Base-by-base conservation (phyloP, 2,888 invertebrate genomes). In the Ariolimax columbianus region DNA sequence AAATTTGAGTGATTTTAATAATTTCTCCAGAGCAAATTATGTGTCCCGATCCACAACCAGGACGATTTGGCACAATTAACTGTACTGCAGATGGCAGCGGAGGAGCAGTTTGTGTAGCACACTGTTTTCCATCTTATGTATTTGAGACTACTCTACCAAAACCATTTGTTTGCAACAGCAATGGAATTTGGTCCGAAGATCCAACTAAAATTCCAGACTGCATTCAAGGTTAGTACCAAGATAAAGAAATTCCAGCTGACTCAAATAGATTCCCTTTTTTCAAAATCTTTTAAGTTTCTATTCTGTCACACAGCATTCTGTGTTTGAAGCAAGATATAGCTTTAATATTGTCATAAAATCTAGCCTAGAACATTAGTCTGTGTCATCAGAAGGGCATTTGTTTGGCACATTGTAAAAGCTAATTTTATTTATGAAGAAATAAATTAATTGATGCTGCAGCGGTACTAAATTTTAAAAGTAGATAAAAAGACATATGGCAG, bases 101-200 rank as follows among this genome's bases (percentile, higher is more conserved):
- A 36, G 89, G 88, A 4, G 88, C 89, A n/a, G 77, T 84, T 43
- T 91, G 91, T 85, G 87, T 88, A 14, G 87, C 88, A 23, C 75
- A 86, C 9, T 91, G 91, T 83, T 86, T 88, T 33, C 89, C 88
- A 17, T 90, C 90, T 19, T 91, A 86, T 87, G 88, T 87, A 72
- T 90, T 90, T 77, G 87, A 87, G 79, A 87, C 86, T 51, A 55
- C 88, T n/a, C 89, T 90, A 11, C 86, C 90, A 17, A 68, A 88
- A 4, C 83, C 87, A 38, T 91, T 90, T 85, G 87, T 43, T 3
- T 91, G 91, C 85, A 59, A 83, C 4, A 86, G 89, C 23, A 88
- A 89, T 85, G 91, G 91, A 0, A 88, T 88, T 26, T 91, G 91
- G 91, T 85, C 88, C 11, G 90, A 91, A 26, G 86, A 87, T 14